phyloP scores from a whole-genome alignment of 64 coral and sea anemone genomes.

The Stichodactyla helianthus region DNA sequence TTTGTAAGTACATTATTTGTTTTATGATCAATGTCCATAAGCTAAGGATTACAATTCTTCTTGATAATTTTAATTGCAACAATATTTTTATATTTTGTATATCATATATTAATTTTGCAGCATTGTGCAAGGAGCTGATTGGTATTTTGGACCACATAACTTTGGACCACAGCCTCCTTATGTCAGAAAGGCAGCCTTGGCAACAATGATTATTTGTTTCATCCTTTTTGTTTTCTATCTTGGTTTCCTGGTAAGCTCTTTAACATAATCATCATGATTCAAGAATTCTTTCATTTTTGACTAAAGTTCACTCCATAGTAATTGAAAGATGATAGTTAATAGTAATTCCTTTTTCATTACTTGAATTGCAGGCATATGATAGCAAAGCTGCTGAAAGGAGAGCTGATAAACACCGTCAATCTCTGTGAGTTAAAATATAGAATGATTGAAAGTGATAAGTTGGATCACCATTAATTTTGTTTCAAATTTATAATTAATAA shows the following conservation, averaged over 20 bases:
- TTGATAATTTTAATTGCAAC: no score
- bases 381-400: constrained; percentile 88
- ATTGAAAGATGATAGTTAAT: neutral
- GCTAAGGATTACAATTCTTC: neutral
- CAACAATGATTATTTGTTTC: constrained; percentile 87
- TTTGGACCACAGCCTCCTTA: constrained; percentile 71
- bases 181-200: constrained; percentile 83
- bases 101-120: constrained; percentile 28
- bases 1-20: constrained; percentile 65
- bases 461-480: neutral
- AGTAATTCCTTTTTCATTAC: neutral
- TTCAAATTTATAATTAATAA: no score
- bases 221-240: constrained; percentile 80
- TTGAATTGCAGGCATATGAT: constrained; percentile 61
- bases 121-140: constrained; percentile 96
- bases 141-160: constrained; percentile 89
- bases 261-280: neutral
- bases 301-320: no score
- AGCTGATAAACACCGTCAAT: constrained; percentile 81
- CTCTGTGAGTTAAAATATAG: constrained; percentile 59
- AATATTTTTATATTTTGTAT: no score
- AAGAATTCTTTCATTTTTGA: no score
- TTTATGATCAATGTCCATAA: neutral
- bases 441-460: neutral
- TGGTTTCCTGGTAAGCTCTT: constrained; percentile 78